Conservation (phyloP, 2,888 invertebrate species). For the Erebia aethiops region DNA sequence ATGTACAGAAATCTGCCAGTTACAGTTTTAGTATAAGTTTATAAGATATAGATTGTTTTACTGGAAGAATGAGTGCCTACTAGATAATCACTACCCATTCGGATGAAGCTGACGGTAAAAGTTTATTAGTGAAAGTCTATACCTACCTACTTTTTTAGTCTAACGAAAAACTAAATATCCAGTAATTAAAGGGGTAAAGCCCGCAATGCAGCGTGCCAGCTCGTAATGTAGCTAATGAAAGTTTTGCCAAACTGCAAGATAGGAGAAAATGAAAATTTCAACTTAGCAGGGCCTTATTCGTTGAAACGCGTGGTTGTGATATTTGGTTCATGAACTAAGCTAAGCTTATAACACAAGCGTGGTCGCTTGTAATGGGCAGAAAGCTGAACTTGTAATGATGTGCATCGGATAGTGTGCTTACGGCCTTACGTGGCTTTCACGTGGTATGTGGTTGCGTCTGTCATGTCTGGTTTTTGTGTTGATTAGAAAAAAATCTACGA, state of each 20-base stretch:
- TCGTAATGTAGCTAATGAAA: slow-evolving; percentile 26
- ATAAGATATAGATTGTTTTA: too few relatives aligned
- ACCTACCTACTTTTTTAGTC: not conserved
- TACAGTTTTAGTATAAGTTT: too few relatives aligned
- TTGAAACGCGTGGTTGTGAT: not conserved
- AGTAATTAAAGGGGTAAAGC: slow-evolving; percentile 5
- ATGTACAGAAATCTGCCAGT: too few relatives aligned
- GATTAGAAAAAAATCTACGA: too few relatives aligned
- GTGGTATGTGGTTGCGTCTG: too few relatives aligned
- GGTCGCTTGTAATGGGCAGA: too few relatives aligned
- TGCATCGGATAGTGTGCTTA: too few relatives aligned
- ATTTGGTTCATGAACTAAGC: not conserved
- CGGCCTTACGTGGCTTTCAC: too few relatives aligned
- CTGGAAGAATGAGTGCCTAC: too few relatives aligned
- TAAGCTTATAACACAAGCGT: not conserved
- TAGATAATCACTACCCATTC: too few relatives aligned
- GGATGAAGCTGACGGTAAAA: not conserved
- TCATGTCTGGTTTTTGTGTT: too few relatives aligned
- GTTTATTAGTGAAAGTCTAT: not conserved
- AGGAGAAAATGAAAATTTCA: not conserved
- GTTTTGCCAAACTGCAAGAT: slow-evolving; percentile 11
- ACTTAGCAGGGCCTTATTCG: not conserved
- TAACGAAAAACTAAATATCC: slow-evolving; percentile 5
- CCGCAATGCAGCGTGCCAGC: slow-evolving; percentile 30
- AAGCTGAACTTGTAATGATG: too few relatives aligned